Evolutionary conservation across 2,113 vertebrate genomes (phyloP).

Genomic region (Mormyrus iriodes): DNA sequence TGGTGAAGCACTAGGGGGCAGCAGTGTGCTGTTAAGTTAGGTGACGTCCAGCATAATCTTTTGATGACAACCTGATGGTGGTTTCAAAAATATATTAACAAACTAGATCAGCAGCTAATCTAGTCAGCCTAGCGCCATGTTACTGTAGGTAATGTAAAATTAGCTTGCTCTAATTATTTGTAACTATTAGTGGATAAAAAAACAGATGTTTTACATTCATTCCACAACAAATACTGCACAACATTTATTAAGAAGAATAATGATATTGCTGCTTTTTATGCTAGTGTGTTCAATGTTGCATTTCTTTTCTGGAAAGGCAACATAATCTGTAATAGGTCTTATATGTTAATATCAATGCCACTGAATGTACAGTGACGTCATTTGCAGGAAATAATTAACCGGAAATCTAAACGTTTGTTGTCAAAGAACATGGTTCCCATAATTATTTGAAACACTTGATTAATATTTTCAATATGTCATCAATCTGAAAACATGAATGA

Average conservation of each 20-base stretch:
- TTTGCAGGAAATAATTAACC: not conserved
- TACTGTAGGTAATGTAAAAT: not conserved
- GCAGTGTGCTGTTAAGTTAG: not conserved
- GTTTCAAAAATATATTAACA: not conserved
- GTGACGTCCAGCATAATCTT: not conserved
- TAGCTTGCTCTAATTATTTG: not conserved
- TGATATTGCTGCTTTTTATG: not conserved
- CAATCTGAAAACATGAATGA: not conserved
- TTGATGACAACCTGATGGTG: not conserved
- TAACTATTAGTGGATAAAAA: not conserved
- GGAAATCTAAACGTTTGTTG: not conserved
- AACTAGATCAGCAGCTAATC: not conserved
- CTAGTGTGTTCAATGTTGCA: not conserved
- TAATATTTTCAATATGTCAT: not conserved
- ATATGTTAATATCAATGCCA: not conserved
- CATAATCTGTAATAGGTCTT: not conserved
- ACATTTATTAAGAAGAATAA: not conserved
- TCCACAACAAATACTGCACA: not conserved
- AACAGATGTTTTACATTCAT: not conserved
- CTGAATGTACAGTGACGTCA: not conserved
- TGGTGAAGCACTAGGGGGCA: not conserved
- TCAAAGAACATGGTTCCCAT: not conserved
- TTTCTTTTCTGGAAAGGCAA: not conserved
- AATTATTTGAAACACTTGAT: not conserved
- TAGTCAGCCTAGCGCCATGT: not conserved